Evolutionary conservation across 2,888 invertebrate genomes (phyloP).

Genomic region (Pammene aurita): DNA sequence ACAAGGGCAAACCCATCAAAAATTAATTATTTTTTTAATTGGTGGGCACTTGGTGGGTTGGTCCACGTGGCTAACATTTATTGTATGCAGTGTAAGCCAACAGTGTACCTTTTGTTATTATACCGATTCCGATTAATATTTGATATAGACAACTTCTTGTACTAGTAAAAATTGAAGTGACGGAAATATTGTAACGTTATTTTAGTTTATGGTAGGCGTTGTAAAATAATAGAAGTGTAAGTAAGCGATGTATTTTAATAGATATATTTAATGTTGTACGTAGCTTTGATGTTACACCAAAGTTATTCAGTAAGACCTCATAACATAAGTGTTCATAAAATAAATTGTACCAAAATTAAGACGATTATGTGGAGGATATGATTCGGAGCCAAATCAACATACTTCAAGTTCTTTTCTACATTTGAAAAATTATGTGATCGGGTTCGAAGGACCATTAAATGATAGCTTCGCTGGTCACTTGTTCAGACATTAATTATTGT

Average conservation of each 20-base stretch:
- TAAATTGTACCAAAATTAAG: background rate
- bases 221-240: slow-evolving; percentile 37
- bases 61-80: too few relatives aligned
- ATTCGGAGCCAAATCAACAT: too few relatives aligned
- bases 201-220: slow-evolving; percentile 32
- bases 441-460: background rate
- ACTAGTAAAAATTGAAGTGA: background rate
- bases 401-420: too few relatives aligned
- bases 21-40: too few relatives aligned
- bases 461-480: background rate
- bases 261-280: slow-evolving; percentile 36
- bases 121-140: slow-evolving; percentile 1
- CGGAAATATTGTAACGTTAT: slow-evolving; percentile 11
- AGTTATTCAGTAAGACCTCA: slow-evolving; percentile 19
- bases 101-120: background rate
- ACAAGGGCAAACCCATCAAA: too few relatives aligned
- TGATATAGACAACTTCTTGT: background rate
- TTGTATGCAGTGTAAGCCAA: too few relatives aligned
- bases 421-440: background rate
- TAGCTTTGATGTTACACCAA: slow-evolving; percentile 33
- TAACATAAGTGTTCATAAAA: slow-evolving; percentile 16
- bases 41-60: too few relatives aligned
- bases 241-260: slow-evolving; percentile 39
- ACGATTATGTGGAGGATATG: background rate
- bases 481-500: background rate